Evolutionary conservation across 2,113 vertebrate species (phyloP).

Genomic region (Zootoca vivipara): DNA sequence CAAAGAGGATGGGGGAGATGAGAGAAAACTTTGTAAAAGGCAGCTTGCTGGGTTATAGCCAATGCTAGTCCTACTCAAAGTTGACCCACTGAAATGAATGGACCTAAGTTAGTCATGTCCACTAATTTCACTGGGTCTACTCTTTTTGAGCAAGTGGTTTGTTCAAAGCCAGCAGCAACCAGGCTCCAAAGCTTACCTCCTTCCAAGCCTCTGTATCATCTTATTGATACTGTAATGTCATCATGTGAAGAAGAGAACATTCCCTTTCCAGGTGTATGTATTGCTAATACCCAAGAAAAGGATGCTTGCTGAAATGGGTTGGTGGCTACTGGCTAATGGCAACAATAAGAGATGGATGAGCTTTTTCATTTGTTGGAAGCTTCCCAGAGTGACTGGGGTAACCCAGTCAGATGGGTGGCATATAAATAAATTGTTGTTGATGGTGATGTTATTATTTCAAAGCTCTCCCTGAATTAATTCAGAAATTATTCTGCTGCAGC

Average conservation of each 20-base stretch:
- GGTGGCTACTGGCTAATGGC: background rate
- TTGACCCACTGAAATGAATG: too few species aligned
- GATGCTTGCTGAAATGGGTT: background rate
- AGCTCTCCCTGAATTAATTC: background rate
- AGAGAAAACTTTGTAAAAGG: background rate
- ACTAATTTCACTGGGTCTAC: too few species aligned
- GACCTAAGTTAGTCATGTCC: too few species aligned
- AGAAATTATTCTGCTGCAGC: too few species aligned
- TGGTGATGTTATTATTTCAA: background rate
- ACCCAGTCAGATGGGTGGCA: too few species aligned
- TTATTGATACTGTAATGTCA: background rate
- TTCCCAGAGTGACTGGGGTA: too few species aligned
- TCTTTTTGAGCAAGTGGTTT: too few species aligned
- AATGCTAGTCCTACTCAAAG: too few species aligned
- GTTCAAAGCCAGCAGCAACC: background rate
- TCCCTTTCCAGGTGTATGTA: background rate
- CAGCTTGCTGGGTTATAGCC: too few species aligned
- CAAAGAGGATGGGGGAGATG: background rate
- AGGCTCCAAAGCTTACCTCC: too few species aligned
- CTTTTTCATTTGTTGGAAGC: background rate
- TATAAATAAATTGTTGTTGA: too few species aligned
- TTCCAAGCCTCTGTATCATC: background rate
- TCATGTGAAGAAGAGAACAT: background rate
- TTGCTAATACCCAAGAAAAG: background rate
- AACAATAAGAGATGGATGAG: background rate